A percentile compares a stretch with the other conserved stretches of the same genome.
Conservation (phyloP, 2,888 invertebrate species). For the Drosophila antonietae region DNA sequence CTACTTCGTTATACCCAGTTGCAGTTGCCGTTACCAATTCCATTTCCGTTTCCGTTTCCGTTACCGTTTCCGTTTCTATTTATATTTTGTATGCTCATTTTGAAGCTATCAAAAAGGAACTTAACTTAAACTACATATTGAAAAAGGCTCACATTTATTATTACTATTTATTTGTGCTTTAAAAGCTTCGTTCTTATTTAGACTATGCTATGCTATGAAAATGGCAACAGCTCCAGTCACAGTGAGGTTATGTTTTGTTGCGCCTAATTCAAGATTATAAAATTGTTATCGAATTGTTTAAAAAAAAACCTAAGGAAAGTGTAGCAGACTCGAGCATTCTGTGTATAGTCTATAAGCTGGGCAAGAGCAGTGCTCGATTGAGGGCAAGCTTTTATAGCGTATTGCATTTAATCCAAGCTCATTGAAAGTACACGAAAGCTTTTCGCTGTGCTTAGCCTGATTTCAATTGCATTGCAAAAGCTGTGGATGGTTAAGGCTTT, state of each 20-base stretch:
- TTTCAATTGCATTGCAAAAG: slow-evolving; percentile 6
- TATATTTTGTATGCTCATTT: slow-evolving; percentile 17
- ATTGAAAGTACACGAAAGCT: neutral
- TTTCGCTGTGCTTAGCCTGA: neutral
- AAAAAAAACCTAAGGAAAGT: slow-evolving; percentile 8
- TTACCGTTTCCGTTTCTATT: slow-evolving; percentile 35
- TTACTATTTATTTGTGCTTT: slow-evolving; percentile 37
- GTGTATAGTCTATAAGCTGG: slow-evolving; percentile 1
- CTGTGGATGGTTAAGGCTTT: slow-evolving; percentile 12
- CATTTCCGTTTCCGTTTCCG: slow-evolving; percentile 40
- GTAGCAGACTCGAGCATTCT: neutral
- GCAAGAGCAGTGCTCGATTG: slow-evolving; percentile 16
- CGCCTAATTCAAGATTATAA: slow-evolving; percentile 8
- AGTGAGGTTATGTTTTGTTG: slow-evolving; percentile 49
- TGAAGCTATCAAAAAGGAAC: slow-evolving; percentile 40
- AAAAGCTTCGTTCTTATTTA: slow-evolving; percentile 48
- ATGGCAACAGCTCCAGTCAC: slow-evolving; percentile 66
- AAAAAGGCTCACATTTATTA: slow-evolving; percentile 7
- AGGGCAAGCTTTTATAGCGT: slow-evolving; percentile 16
- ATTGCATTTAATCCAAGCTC: slow-evolving; percentile 21
- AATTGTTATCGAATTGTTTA: neutral
- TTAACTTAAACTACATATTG: slow-evolving; percentile 42
- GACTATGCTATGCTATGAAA: slow-evolving; percentile 41
- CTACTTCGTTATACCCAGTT: slow-evolving; percentile 72
- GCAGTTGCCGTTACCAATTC: slow-evolving; percentile 39